Percentiles rank a stretch among this genome's conserved stretches.
These are phyloP conservation scores for Drosophila biarmipes DNA, from an alignment of 1,140 invertebrate genomes.

Conservation along the genomic window DNA sequence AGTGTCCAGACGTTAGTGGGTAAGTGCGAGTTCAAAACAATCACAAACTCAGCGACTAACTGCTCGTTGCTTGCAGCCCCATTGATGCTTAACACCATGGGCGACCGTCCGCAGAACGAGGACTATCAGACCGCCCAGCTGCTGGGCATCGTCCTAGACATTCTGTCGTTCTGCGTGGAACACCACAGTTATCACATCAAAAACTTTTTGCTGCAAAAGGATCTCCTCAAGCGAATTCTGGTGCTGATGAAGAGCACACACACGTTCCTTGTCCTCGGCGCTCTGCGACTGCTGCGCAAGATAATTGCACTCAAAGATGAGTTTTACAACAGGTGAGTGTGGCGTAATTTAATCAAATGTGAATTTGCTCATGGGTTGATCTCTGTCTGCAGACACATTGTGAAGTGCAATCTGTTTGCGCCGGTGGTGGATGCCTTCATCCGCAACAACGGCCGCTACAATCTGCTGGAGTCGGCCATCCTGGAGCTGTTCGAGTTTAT, in stretches of 20 bases:
- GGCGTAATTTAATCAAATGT: not conserved
- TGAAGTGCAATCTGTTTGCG: constrained; percentile 97
- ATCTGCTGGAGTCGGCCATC: constrained; percentile 99
- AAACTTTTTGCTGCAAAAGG: constrained; percentile 98
- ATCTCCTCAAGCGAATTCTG: constrained; percentile 96
- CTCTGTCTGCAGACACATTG: constrained; percentile 90
- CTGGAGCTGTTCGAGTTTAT: constrained; percentile 99
- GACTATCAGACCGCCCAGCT: constrained; percentile 98
- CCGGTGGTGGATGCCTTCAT: constrained; percentile 98
- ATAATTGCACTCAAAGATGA: constrained; percentile 99
- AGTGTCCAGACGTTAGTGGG: constrained; percentile 97
- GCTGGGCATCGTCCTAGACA: constrained; percentile 96
- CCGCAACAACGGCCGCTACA: constrained; percentile 98
- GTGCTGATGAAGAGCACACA: constrained; percentile 99
- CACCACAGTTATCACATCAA: constrained; percentile 99
- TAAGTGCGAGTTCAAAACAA: constrained; percentile 79
- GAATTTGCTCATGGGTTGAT: not conserved
- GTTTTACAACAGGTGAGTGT: constrained; percentile 93
- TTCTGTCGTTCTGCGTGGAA: constrained; percentile 99
- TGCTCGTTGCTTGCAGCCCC: constrained; percentile 87
- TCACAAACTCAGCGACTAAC: not conserved
- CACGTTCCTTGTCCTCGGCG: constrained; percentile 98
- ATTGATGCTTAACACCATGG: constrained; percentile 94
- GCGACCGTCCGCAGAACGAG: constrained; percentile 94
- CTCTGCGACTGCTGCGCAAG: constrained; percentile 98